Percentiles rank a stretch among this genome's conserved stretches.
Conservation (phyloP, 37 sponge, comb jelly and placozoan genomes). For the Diacarnus erythraeanus region DNA sequence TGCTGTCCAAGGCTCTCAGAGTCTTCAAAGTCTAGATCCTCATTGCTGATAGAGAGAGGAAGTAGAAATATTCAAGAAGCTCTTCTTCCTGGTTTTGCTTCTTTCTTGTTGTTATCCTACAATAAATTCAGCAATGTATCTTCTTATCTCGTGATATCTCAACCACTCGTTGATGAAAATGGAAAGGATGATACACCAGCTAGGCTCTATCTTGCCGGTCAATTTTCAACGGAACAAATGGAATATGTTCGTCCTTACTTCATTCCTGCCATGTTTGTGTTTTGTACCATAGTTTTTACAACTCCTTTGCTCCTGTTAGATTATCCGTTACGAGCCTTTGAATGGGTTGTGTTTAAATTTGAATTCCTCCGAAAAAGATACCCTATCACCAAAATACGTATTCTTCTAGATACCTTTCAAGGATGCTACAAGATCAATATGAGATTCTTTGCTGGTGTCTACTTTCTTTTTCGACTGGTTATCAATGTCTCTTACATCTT, state of each 20-base stretch:
- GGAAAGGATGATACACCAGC: not conserved
- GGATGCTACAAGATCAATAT: conserved; percentile 49
- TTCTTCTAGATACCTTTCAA: conserved; percentile 48
- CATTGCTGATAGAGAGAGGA: not conserved
- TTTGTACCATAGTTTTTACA: conserved; percentile 16
- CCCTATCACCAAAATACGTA: conserved; percentile 13
- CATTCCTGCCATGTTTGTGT: conserved; percentile 29
- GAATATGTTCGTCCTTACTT: conserved; percentile 10
- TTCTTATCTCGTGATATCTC: conserved; percentile 17
- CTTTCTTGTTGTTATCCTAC: conserved; percentile 62
- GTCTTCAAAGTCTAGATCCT: not conserved
- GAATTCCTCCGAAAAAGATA: conserved; percentile 5
- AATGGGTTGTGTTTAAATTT: not conserved
- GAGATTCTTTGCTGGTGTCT: conserved; percentile 58
- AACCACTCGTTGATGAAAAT: not conserved
- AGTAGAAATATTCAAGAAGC: conserved; percentile 4
- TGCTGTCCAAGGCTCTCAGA: conserved; percentile 7
- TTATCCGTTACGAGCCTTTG: conserved; percentile 40
- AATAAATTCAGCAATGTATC: conserved; percentile 32
- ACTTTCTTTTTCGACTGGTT: conserved; percentile 47
- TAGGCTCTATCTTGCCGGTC: conserved; percentile 32
- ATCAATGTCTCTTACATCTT: conserved; percentile 12
- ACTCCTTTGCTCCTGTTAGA: conserved; percentile 50
- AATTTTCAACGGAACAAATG: not conserved
- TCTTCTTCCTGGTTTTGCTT: conserved; percentile 42